Percentiles rank a stretch among this genome's conserved stretches.
These are phyloP conservation scores for Nomada ruficornis DNA, from an alignment of 2,888 invertebrate genomes.

Conservation along the genomic window DNA sequence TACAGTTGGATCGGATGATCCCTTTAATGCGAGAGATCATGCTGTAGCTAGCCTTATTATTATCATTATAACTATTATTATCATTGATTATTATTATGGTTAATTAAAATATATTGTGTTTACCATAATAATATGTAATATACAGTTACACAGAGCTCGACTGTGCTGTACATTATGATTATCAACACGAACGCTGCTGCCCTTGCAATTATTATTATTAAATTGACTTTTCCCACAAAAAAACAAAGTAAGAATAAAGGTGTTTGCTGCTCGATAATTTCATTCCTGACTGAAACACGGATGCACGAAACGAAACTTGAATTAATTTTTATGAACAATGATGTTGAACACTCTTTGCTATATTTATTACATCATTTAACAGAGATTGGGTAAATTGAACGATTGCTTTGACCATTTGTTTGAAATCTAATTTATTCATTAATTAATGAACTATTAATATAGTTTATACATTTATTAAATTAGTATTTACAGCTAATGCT, in stretches of 20 bases:
- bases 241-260: slow-evolving; percentile 22
- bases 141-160: slow-evolving; percentile 76
- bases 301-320: neutral
- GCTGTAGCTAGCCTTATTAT: slow-evolving; percentile 80
- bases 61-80: slow-evolving; percentile 72
- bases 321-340: neutral
- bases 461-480: neutral
- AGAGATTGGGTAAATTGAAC: neutral
- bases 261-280: slow-evolving; percentile 4
- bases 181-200: slow-evolving; percentile 57
- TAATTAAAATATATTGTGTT: slow-evolving; percentile 79
- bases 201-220: slow-evolving; percentile 60
- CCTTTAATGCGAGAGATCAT: slow-evolving; percentile 62
- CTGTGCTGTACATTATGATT: slow-evolving; percentile 67
- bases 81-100: slow-evolving; percentile 73
- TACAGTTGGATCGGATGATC: slow-evolving; percentile 75
- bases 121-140: slow-evolving; percentile 81
- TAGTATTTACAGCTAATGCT: slow-evolving; percentile 26
- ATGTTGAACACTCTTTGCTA: slow-evolving; percentile 10
- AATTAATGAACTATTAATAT: neutral
- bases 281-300: slow-evolving; percentile 1
- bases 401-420: neutral
- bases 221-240: slow-evolving; percentile 62
- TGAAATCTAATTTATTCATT: slow-evolving; percentile 14
- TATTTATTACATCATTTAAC: neutral